Base-by-base conservation (phyloP, 2,113 vertebrate genomes). In the Helogale parvula region DNA sequence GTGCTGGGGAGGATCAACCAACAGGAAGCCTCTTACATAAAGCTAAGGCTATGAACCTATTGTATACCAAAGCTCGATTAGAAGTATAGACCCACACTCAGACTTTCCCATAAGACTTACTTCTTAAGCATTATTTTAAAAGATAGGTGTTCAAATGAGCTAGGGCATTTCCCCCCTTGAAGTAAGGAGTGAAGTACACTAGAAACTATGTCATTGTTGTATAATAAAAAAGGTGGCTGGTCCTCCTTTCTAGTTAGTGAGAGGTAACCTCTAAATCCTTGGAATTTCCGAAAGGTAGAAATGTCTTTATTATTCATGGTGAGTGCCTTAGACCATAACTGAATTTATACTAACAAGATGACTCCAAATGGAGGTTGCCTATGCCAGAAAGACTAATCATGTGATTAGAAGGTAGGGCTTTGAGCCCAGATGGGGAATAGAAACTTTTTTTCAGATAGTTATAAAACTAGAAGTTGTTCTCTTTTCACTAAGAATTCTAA, bases 51-150 rank as follows among this genome's bases (percentile, higher is more conserved):
- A 1, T 65, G 76, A 65, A 12, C 74, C 41, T 29, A 16, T 41
- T 60, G 31, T 47, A 0, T 17, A 92, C 12, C 38, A 41, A 68
- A 16, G 4, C 10, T 66, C 60, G 15, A 63, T 41, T 29, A 74
- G 27, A 85, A 45, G 35, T 35, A 2, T 25, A 71, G 19, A n/a
- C 21, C 71, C 25, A 31, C 2, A 38, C 23, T 86, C 54, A 25
- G 38, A 66, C 65, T 74, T 95, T 11, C 29, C 86, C 86, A 15
- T 47, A 6, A 93, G 29, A 84, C n/a, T 80, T 19, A 19, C 41
- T 74, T 87, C 50, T 83, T 95, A 65, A 35, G 21, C 13, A 80
- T 92, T 92, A 21, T 91, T 12, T 94, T 29, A 90, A 88, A 96
- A 95, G 5, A 17, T 4, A 17, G 3, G 8, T 41, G 71, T 81